Percentiles rank a stretch among this genome's conserved stretches.
phyloP scores from a whole-genome alignment of 2,113 vertebrate species.

The Strix uralensis region DNA sequence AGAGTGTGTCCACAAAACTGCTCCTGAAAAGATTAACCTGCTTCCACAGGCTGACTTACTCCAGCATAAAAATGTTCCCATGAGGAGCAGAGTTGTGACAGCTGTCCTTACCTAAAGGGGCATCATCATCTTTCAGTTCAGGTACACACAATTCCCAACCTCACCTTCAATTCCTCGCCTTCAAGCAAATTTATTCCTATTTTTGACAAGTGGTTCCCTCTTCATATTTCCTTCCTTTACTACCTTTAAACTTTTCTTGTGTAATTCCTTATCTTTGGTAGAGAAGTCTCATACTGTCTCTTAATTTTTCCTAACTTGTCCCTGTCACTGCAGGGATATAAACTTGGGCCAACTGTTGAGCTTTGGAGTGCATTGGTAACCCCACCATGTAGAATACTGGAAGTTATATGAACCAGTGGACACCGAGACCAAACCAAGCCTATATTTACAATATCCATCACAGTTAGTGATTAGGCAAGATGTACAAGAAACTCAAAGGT shows the following conservation, averaged over 20 bases:
- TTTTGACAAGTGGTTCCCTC: neutral
- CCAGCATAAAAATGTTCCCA: neutral
- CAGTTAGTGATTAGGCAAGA: neutral
- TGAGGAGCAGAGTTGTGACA: fast-evolving
- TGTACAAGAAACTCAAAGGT: neutral
- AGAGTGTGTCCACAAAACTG: neutral
- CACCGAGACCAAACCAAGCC: neutral
- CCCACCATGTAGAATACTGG: fast-evolving
- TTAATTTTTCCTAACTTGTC: neutral
- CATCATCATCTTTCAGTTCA: neutral
- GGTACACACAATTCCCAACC: neutral
- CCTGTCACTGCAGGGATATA: neutral
- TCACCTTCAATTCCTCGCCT: neutral
- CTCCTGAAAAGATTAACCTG: neutral
- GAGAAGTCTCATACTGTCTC: neutral
- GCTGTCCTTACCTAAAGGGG: neutral
- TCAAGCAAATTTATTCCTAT: neutral
- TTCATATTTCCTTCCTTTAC: neutral
- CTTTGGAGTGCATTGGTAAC: neutral
- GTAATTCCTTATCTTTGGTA: neutral
- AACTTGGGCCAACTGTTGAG: neutral
- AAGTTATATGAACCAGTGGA: neutral
- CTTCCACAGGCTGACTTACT: neutral
- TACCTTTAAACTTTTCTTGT: neutral
- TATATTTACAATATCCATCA: neutral